Percentiles rank a stretch among this genome's conserved stretches.
Conservation (phyloP, 2,888 invertebrate species). For the Ceratothoa steindachneri region DNA sequence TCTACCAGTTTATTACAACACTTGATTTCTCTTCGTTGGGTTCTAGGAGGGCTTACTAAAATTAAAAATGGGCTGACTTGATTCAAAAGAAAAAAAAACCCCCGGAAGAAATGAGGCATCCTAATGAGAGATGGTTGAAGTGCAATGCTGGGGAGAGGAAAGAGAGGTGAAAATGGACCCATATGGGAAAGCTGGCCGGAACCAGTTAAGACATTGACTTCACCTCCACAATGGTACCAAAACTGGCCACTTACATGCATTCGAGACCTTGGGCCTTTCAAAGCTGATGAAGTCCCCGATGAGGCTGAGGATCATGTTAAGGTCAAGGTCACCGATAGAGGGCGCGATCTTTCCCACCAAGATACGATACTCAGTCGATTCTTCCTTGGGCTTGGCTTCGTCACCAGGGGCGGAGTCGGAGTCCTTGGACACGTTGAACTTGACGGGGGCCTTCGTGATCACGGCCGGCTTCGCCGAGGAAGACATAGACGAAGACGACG, state of each 20-base stretch:
- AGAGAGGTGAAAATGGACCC: too few relatives aligned
- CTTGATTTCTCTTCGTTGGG: too few relatives aligned
- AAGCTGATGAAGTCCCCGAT: background rate
- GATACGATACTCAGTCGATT: background rate
- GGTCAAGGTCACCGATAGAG: background rate
- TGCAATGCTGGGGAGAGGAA: too few relatives aligned
- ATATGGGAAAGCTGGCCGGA: too few relatives aligned
- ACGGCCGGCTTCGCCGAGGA: background rate
- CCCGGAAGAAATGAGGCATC: too few relatives aligned
- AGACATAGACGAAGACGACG: background rate
- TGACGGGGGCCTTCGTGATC: background rate
- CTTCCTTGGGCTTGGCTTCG: background rate
- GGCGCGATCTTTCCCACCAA: background rate
- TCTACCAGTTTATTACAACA: background rate
- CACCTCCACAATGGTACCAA: too few relatives aligned
- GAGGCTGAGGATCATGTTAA: conserved; percentile 5
- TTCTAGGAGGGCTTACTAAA: too few relatives aligned
- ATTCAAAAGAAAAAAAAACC: too few relatives aligned
- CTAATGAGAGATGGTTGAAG: too few relatives aligned
- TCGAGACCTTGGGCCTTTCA: background rate
- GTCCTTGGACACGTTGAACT: background rate
- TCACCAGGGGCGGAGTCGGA: background rate
- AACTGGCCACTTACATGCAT: conserved; percentile 10
- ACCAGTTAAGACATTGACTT: too few relatives aligned
- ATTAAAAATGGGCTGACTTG: too few relatives aligned